Percentiles rank a stretch among this genome's conserved stretches.
Conservation (phyloP, 2,888 invertebrate genomes). For the Bombylius major region DNA sequence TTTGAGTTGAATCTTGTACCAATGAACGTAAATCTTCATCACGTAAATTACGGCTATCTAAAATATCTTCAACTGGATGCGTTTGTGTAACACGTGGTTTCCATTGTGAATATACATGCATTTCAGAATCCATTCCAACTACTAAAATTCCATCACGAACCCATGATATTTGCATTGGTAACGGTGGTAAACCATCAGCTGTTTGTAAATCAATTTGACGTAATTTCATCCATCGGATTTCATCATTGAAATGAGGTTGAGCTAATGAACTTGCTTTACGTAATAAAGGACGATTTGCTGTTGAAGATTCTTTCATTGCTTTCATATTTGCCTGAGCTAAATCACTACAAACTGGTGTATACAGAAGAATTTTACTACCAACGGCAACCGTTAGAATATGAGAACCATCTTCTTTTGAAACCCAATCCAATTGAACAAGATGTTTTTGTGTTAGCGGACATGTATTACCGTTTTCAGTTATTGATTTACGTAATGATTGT, state of each 20-base stretch:
- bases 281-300: constrained; percentile 69
- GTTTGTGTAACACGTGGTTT: constrained; percentile 44
- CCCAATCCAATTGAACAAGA: constrained; percentile 95
- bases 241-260: constrained; percentile 78
- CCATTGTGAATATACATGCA: constrained; percentile 99
- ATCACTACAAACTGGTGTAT: constrained; percentile 88
- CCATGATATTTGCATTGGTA: constrained; percentile 99
- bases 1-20: constrained; percentile 53
- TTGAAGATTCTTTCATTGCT: constrained; percentile 77
- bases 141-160: constrained; percentile 95
- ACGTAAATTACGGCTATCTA: constrained; percentile 57
- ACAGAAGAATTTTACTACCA: constrained; percentile 82
- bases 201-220: constrained; percentile 81
- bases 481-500: constrained; percentile 74
- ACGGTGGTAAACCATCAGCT: constrained; percentile 88
- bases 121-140: constrained; percentile 98
- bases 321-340: constrained; percentile 89
- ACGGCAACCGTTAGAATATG: constrained; percentile 95
- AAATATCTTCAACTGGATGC: constrained; percentile 52
- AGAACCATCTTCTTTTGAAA: constrained; percentile 96
- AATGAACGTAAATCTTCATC: constrained; percentile 54
- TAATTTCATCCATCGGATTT: constrained; percentile 93
- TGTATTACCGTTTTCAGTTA: constrained; percentile 83
- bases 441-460: constrained; percentile 85
- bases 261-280: constrained; percentile 86